A percentile compares a stretch with the other conserved stretches of the same genome.
Conservation (phyloP, 1,140 invertebrate genomes). For the Varroa destructor region DNA sequence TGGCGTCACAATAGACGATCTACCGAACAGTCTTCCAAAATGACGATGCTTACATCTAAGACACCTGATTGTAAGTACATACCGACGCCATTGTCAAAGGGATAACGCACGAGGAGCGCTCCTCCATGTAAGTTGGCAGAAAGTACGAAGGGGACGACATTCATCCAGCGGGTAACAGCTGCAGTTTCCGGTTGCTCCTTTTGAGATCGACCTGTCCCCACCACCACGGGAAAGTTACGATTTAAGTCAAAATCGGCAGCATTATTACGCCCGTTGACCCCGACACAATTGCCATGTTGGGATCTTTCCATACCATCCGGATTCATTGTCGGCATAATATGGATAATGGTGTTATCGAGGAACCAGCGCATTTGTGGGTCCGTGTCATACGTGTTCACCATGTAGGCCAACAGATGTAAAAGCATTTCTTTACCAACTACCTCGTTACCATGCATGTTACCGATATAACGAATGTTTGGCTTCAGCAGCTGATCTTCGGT, state of each 20-base stretch:
- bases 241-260: slow-evolving; percentile 42
- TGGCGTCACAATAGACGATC: too few relatives aligned
- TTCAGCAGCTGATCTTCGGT: slow-evolving; percentile 80
- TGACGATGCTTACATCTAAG: too few relatives aligned
- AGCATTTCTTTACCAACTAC: slow-evolving; percentile 67
- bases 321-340: slow-evolving; percentile 47
- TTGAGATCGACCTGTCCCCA: slow-evolving; percentile 34
- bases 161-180: slow-evolving; percentile 42
- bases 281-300: slow-evolving; percentile 41
- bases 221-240: slow-evolving; percentile 43
- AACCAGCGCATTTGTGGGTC: slow-evolving; percentile 38
- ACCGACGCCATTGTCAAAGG: slow-evolving; percentile 40
- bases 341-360: slow-evolving; percentile 44
- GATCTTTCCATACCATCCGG: slow-evolving; percentile 45
- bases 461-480: slow-evolving; percentile 50
- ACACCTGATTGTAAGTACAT: background rate
- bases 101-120: slow-evolving; percentile 47
- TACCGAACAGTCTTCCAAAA: too few relatives aligned
- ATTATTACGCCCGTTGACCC: slow-evolving; percentile 40
- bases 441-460: slow-evolving; percentile 42
- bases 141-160: slow-evolving; percentile 43
- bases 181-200: slow-evolving; percentile 41
- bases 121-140: slow-evolving; percentile 49
- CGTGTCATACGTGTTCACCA: slow-evolving; percentile 34
- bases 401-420: slow-evolving; percentile 59